These are phyloP conservation scores for Galaxea fascicularis DNA, from an alignment of 92 coral and sea anemone species.

Conservation along the genomic window DNA sequence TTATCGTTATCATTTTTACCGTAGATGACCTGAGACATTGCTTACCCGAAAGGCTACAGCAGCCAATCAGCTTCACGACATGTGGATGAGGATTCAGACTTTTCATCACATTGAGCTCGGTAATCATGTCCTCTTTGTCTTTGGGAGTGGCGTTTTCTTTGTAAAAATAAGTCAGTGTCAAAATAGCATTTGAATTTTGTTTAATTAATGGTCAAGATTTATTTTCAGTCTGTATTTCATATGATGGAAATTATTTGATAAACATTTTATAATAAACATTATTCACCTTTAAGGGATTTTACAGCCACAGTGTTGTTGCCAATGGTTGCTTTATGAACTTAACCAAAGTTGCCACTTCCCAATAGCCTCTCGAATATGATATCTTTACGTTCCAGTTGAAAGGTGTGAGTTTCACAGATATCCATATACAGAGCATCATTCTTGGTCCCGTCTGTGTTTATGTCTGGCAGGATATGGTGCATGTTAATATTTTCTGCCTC, in stretches of 20 bases:
- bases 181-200: no score
- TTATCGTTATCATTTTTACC: no score
- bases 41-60: constrained; percentile 49
- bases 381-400: not conserved
- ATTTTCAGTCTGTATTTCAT: no score
- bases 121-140: constrained; percentile 18
- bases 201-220: no score
- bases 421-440: not conserved
- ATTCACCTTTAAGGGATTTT: constrained; percentile 30
- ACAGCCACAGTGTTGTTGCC: not conserved
- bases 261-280: no score
- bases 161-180: no score
- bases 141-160: constrained; percentile 34
- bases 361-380: constrained; percentile 45
- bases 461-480: no score
- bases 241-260: no score
- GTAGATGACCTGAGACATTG: not conserved
- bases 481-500: not conserved
- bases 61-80: constrained; percentile 57
- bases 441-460: no score
- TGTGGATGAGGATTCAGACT: constrained; percentile 17
- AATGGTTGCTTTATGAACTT: constrained; percentile 59
- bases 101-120: constrained; percentile 19
- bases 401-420: no score
- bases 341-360: constrained; percentile 75